phyloP scores from a whole-genome alignment of 2,797 vertebrate species.

The Malurus leucopterus region DNA sequence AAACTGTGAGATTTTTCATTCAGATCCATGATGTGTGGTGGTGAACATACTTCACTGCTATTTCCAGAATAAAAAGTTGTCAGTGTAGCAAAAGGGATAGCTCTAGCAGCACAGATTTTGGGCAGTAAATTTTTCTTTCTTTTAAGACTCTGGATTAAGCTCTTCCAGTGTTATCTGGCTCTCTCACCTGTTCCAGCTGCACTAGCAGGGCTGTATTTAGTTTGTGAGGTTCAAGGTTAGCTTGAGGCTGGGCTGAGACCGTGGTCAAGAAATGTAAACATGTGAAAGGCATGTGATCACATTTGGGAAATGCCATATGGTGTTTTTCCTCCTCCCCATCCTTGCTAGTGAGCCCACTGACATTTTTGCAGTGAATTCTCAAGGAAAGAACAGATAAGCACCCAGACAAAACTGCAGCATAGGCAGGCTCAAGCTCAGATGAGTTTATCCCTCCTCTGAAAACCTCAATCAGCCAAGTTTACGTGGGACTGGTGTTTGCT shows the following conservation, averaged over 20 bases:
- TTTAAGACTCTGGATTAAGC: neutral
- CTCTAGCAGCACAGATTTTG: neutral
- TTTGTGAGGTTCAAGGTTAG: constrained; percentile 38
- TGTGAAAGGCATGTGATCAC: neutral
- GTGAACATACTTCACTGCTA: neutral
- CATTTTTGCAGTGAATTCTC: neutral
- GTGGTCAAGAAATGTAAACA: constrained; percentile 24
- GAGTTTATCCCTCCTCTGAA: neutral
- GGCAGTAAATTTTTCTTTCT: neutral
- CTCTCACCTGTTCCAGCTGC: constrained; percentile 25
- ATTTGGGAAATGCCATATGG: neutral
- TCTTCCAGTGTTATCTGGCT: neutral
- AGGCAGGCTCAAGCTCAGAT: neutral
- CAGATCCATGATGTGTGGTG: neutral
- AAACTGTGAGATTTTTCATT: neutral
- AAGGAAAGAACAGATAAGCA: neutral
- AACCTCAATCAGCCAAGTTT: neutral
- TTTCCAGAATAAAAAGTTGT: neutral
- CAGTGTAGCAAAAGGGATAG: neutral
- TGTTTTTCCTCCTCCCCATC: neutral
- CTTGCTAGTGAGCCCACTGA: neutral
- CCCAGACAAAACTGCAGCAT: neutral
- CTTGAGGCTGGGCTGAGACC: neutral
- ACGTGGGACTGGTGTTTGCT: neutral
- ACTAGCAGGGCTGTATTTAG: neutral